Evolutionary conservation across 2,797 vertebrate genomes (phyloP), one percentile per base, ranked within the genome.

Genomic region (Melanotaenia maccullochi): DNA sequence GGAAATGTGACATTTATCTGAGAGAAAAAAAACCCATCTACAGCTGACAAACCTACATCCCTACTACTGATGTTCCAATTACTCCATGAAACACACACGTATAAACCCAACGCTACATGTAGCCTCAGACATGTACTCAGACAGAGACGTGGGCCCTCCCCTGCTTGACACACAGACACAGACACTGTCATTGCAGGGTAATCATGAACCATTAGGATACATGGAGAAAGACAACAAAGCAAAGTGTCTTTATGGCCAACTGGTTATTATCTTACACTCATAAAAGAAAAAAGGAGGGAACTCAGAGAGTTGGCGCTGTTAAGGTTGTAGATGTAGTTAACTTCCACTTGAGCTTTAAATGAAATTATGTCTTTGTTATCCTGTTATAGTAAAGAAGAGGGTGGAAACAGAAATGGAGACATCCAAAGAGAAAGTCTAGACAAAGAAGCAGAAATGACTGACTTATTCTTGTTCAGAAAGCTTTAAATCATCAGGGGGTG

Each of bases 191-290:
- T 87, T 86, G 84, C 44, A 3, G 73, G 81, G 87, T 83, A 91
- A 91, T 91, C 87, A 80, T 82, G 85, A 67, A 68, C 86, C 86
- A 91, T 93, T 92, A 90, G 80, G 79, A 84, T 81, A 83, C 80
- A 87, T 78, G 59, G 75, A 79, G 80, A 85, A 86, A 82, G 78
- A 87, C 84, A 87, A 91, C 80, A 87, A 89, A 87, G 84, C 79
- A 88, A 88, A 89, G 85, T 89, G 86, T 87, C 78, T 86, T 78
- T 82, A 79, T 76, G 59, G 72, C 76, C 78, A 75, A 89, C 80
- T 55, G 14, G 63, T 86, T 76, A 90, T 93, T 90, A 91, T 91
- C 76, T 86, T 85, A 89, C 70, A 74, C 85, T 89, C 83, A 87
- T 84, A 76, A 78, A 66, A 68, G 74, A 86, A 71, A 38, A 82